phyloP scores from a whole-genome alignment of 1,140 invertebrate genomes.

The Paralvinella palmiformis region DNA sequence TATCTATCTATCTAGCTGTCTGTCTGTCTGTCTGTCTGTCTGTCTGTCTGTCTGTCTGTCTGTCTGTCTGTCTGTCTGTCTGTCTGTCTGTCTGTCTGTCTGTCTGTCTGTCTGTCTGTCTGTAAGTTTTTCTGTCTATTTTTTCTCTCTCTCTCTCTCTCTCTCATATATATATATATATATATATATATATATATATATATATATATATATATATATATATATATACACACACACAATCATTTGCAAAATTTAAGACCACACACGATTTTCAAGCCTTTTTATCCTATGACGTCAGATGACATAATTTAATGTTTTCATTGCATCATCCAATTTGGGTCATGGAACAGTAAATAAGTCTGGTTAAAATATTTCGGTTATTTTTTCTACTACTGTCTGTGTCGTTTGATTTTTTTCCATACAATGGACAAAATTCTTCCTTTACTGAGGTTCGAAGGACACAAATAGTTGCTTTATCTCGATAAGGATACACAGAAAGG shows the following conservation, averaged over 20 bases:
- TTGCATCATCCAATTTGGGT: neutral
- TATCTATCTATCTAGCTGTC: too few species aligned
- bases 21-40: too few species aligned
- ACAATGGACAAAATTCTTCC: too few species aligned
- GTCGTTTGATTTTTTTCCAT: too few species aligned
- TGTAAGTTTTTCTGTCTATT: neutral
- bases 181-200: neutral
- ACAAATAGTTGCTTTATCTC: too few species aligned
- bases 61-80: conserved; percentile 5
- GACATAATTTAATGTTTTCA: neutral
- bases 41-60: conserved; percentile 1
- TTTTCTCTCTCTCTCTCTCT: neutral
- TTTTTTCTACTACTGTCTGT: too few species aligned
- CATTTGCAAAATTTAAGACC: neutral
- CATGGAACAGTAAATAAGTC: neutral
- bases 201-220: neutral
- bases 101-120: conserved; percentile 5
- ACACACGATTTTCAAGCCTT: neutral
- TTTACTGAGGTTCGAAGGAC: too few species aligned
- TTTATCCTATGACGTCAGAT: neutral
- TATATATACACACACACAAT: neutral
- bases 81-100: conserved; percentile 5
- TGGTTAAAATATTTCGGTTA: neutral
- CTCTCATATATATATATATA: neutral
- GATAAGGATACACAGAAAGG: too few species aligned